phyloP scores from a whole-genome alignment of 2,113 vertebrate species.

The Heptranchias perlo region DNA sequence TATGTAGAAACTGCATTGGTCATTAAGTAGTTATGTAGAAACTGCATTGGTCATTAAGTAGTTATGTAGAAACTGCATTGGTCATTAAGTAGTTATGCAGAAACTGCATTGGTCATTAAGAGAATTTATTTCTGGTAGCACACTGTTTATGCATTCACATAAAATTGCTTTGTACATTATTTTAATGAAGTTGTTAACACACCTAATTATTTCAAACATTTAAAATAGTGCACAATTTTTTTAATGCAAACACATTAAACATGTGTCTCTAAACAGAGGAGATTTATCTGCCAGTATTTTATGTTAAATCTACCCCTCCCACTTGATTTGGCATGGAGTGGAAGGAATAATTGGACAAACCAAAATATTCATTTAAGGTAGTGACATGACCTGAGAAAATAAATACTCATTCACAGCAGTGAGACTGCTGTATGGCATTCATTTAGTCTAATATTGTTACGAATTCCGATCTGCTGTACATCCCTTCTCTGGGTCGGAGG shows the following conservation, averaged over 20 bases:
- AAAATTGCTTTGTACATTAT: not conserved
- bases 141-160: not conserved
- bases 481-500: not conserved
- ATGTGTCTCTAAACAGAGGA: not conserved
- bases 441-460: not conserved
- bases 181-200: not conserved
- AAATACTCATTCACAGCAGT: not conserved
- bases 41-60: not conserved
- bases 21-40: not conserved
- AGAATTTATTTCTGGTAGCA: not conserved
- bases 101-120: no score
- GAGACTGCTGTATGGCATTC: not conserved
- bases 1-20: not conserved
- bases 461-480: not conserved
- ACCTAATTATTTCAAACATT: not conserved
- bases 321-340: not conserved
- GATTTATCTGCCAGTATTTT: not conserved
- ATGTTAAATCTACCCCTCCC: not conserved
- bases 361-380: not conserved
- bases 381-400: not conserved
- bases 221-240: not conserved
- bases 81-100: not conserved
- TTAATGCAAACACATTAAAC: not conserved
- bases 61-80: not conserved
- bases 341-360: constrained; percentile 8